Evolutionary conservation across 2,797 vertebrate genomes (phyloP), one percentile per base, ranked within the genome.

Genomic region (Falco rusticolus): DNA sequence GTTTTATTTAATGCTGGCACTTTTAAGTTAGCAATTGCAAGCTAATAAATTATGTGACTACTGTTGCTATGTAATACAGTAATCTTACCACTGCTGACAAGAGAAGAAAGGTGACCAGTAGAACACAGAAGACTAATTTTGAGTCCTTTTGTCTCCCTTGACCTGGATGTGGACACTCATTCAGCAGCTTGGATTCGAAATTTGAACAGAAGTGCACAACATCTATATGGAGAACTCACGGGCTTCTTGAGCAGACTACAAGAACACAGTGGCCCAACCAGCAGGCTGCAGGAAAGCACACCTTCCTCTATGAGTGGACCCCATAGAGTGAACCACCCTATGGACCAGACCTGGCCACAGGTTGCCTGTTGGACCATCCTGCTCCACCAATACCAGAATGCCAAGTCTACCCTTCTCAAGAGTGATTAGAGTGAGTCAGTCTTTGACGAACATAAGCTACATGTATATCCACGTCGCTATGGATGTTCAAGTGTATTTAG

Each of bases 191-290:
- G 56, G 39, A 50, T 82, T n/a, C 87, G n/a, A 85, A 68, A 76
- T 45, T 37, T n/a, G 13, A 75, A 33, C 10, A 24, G 33, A 68
- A 75, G 14, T 39, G 16, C 16, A 63, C 16, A 56, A 19, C 41
- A 61, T 0, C 1, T 26, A 71, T 31, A 5, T 10, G 31, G 37
- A 76, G 37, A 79, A 65, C 29, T n/a, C 68, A 1, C 2, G 2
- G 39, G 4, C 33, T 72, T 54, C 34, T 7, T 20, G 39, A 85
- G 37, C 10, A 68, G 22, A 33, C 7, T 47, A 50, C 21, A 68
- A 79, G 61, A 71, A 75, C 0, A 2, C 3, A 3, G 47, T 4
- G 20, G 34, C 85, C 45, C 53, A 77, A 91, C n/a, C 41, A 84
- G 57, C 34, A 66, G 56, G 18, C 28, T 61, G 19, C 31, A 84